Conservation (phyloP, 2,888 invertebrate species). For the Eupithecia pulchellata region DNA sequence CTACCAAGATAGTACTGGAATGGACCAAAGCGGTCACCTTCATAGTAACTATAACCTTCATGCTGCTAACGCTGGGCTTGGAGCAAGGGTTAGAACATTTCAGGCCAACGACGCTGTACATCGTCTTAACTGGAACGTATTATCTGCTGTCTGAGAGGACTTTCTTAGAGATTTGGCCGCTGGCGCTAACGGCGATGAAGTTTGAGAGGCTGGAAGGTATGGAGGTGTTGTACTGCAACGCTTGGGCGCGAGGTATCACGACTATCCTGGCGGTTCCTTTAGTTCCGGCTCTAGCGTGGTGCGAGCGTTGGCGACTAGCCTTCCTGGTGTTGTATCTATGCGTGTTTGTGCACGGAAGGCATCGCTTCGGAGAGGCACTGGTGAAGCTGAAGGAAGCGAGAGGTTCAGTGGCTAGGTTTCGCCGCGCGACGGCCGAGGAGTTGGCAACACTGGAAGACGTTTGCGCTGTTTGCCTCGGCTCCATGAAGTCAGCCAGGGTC, state of each 20-base stretch:
- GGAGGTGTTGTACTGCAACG: slow-evolving; percentile 89
- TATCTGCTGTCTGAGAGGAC: slow-evolving; percentile 90
- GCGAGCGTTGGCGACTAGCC: slow-evolving; percentile 86
- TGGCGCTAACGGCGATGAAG: slow-evolving; percentile 84
- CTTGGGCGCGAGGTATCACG: slow-evolving; percentile 86
- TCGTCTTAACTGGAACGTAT: slow-evolving; percentile 87
- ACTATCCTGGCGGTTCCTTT: slow-evolving; percentile 84
- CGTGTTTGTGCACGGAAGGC: slow-evolving; percentile 87
- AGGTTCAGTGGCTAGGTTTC: slow-evolving; percentile 86
- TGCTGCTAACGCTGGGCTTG: slow-evolving; percentile 89
- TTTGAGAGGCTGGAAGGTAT: slow-evolving; percentile 89
- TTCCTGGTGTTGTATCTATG: slow-evolving; percentile 87
- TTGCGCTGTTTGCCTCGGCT: slow-evolving; percentile 90
- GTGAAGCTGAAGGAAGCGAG: slow-evolving; percentile 85
- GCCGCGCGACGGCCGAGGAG: slow-evolving; percentile 88
- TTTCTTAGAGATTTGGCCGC: slow-evolving; percentile 88
- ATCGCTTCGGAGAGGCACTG: slow-evolving; percentile 85
- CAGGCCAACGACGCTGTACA: slow-evolving; percentile 88
- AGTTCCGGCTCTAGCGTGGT: slow-evolving; percentile 83
- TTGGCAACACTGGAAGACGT: slow-evolving; percentile 90
- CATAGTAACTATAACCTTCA: slow-evolving; percentile 90
- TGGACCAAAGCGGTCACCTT: slow-evolving; percentile 94
- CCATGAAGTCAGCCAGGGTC: slow-evolving; percentile 89
- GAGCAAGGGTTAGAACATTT: slow-evolving; percentile 91
- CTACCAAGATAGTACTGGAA: slow-evolving; percentile 92